Percentiles rank a stretch among this genome's conserved stretches.
Evolutionary conservation across 2,113 vertebrate species (phyloP).

Genomic region (Struthio camelus): DNA sequence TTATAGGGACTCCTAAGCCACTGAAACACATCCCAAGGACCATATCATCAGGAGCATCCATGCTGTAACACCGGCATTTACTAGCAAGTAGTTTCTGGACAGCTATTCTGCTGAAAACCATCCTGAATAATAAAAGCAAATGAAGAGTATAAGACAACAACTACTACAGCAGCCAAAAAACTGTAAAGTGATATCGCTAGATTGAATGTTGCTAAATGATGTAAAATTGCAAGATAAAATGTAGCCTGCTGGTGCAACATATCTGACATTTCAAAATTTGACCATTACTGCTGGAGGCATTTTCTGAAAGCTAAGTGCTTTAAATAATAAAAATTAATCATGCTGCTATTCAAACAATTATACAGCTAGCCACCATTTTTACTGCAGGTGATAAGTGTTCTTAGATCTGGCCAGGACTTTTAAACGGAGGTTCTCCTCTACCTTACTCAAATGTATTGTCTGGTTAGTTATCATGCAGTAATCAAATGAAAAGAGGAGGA

Average conservation of each 20-base stretch:
- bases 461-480: not conserved
- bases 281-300: not conserved
- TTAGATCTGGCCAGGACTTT: not conserved
- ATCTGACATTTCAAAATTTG: not conserved
- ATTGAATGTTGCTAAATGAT: not conserved
- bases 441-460: not conserved
- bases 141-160: not conserved
- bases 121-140: constrained; percentile 74
- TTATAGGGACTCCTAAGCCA: constrained; percentile 88
- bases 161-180: not conserved
- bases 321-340: not conserved
- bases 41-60: constrained; percentile 95
- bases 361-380: not conserved
- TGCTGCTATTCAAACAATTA: not conserved
- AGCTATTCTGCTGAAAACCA: constrained; percentile 93
- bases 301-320: not conserved
- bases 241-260: not conserved
- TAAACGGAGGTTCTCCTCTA: not conserved
- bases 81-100: constrained; percentile 85
- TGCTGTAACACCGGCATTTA: constrained; percentile 92
- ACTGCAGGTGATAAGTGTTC: not conserved
- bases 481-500: not conserved
- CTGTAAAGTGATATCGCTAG: not conserved
- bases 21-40: constrained; percentile 97
- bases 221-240: not conserved